Evolutionary conservation across 1,140 invertebrate species (phyloP).

Genomic region (Anastrepha obliqua): DNA sequence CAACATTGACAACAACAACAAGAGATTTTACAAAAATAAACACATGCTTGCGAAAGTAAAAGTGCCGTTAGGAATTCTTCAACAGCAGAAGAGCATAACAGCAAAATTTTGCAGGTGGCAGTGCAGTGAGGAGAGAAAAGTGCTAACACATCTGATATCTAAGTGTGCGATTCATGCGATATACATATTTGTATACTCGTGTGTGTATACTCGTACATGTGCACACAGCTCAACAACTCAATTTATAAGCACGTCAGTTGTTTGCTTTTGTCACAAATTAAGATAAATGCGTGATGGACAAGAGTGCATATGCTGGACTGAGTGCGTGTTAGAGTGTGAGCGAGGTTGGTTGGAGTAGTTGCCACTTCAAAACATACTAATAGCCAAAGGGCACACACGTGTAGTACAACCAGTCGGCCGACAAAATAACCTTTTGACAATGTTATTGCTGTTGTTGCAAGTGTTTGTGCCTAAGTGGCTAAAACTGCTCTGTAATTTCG

Average conservation of each 20-base stretch:
- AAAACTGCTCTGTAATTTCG: not conserved
- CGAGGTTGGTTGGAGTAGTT: not conserved
- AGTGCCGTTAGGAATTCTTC: not conserved
- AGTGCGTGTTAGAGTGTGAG: not conserved
- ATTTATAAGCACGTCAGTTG: not conserved
- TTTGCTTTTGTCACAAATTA: constrained; percentile 37
- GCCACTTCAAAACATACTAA: not conserved
- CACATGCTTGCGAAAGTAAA: not conserved
- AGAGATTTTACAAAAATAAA: not conserved
- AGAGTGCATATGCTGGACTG: not conserved
- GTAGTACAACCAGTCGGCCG: not conserved
- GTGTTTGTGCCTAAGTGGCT: constrained; percentile 42
- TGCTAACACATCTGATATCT: not conserved
- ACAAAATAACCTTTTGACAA: constrained; percentile 2
- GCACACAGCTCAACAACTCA: constrained; percentile 10
- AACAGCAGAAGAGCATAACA: not conserved
- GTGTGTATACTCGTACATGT: not conserved
- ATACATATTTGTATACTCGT: too few species aligned
- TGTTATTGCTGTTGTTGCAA: not conserved
- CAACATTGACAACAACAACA: not conserved
- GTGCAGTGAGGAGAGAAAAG: not conserved
- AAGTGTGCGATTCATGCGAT: not conserved
- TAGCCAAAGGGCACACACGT: constrained; percentile 25
- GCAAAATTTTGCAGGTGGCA: too few species aligned
- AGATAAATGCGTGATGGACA: constrained; percentile 15